phyloP scores from a whole-genome alignment of 2,113 vertebrate genomes.

The Micromys minutus region DNA sequence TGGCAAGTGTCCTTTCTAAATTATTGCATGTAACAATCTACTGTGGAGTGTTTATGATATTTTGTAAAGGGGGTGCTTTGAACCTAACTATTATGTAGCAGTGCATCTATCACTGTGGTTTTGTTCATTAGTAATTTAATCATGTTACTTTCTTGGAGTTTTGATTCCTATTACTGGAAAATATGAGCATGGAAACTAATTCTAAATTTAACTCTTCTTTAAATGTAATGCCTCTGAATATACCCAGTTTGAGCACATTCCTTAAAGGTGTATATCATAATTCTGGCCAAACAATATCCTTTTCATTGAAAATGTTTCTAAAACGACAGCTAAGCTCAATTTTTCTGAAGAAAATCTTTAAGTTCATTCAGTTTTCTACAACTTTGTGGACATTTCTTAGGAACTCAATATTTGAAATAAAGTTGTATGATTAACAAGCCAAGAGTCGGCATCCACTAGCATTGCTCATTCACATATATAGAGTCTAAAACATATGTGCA shows the following conservation, averaged over 20 bases:
- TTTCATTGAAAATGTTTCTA: constrained; percentile 63
- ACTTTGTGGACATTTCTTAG: constrained; percentile 38
- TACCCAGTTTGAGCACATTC: constrained; percentile 67
- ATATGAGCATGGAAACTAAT: constrained; percentile 70
- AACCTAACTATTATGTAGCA: neutral
- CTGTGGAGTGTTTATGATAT: neutral
- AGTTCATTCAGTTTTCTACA: constrained; percentile 69
- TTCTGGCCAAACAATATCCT: constrained; percentile 64
- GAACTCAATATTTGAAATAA: constrained; percentile 69
- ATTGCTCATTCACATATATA: neutral
- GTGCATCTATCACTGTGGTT: constrained; percentile 65
- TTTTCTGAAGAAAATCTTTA: constrained; percentile 69
- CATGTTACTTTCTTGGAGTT: constrained; percentile 56
- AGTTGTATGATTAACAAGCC: constrained; percentile 34
- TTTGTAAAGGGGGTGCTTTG: constrained; percentile 48
- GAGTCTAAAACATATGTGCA: constrained; percentile 5
- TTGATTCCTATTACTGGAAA: constrained; percentile 63
- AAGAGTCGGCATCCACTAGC: constrained; percentile 45
- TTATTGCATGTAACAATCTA: constrained; percentile 12
- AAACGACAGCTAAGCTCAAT: constrained; percentile 6
- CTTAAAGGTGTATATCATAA: constrained; percentile 49
- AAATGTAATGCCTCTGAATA: constrained; percentile 72
- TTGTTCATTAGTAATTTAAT: constrained; percentile 42
- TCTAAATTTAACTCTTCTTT: constrained; percentile 43
- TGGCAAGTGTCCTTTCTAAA: neutral